These are phyloP conservation scores for Cynopterus sphinx DNA, from an alignment of 2,797 vertebrate species.

Conservation along the genomic window DNA sequence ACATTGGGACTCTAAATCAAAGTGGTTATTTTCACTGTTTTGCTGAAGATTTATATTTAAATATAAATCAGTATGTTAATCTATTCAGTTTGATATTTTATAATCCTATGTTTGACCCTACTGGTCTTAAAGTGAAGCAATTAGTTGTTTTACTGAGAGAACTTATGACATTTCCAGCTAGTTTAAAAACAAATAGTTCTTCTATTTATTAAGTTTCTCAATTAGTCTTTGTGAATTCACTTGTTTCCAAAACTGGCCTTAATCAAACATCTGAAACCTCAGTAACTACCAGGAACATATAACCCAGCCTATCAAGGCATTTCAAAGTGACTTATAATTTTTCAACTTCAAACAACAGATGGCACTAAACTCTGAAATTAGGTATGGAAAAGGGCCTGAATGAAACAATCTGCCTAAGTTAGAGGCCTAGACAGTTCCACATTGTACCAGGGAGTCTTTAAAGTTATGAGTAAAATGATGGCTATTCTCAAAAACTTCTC, in stretches of 20 bases:
- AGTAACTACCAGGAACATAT: neutral
- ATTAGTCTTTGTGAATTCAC: neutral
- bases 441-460: neutral
- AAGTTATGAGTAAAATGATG: neutral
- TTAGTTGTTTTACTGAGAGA: neutral
- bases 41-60: neutral
- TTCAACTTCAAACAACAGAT: neutral
- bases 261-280: neutral
- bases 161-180: neutral
- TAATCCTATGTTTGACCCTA: neutral
- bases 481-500: neutral
- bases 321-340: neutral
- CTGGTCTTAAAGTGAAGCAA: neutral
- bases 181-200: neutral
- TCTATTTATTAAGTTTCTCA: neutral
- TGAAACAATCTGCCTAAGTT: neutral
- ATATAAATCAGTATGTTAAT: slow-evolving; percentile 7
- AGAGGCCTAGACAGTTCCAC: neutral
- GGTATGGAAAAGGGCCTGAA: neutral
- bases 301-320: neutral
- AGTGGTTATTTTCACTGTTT: neutral
- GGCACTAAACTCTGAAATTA: neutral
- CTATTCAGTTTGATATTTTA: neutral
- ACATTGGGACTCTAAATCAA: neutral
- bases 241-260: neutral